Evolutionary conservation across 92 coral and sea anemone genomes (phyloP), one percentile per base, ranked within the genome.

Genomic region (Heliopora coerulea): DNA sequence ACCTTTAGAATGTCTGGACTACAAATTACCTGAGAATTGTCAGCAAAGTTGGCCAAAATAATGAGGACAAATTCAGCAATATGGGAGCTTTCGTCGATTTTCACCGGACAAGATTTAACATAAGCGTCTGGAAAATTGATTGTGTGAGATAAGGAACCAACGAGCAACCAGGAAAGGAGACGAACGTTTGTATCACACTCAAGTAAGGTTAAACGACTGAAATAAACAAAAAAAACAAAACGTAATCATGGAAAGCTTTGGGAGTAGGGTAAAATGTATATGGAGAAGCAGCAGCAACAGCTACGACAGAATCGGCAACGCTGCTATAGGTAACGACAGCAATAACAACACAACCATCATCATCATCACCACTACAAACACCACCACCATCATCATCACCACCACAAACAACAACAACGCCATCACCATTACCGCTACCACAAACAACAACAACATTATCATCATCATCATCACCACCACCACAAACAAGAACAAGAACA

Each of bases 141-240:
- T 26, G 88, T 73, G 69, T 93, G 98, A 59, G 98, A 87, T 76
- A 93, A 79, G 56, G 98, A 93, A 26, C 98, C 98, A 74, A 90
- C 92, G 14, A 93, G 81, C 62, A 93, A 76, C 98, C 97, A 92
- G 27, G 96, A 85, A 75, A 92, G 83, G 59, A 92, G 91, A 25
- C 97, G 89, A 67, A 92, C 90, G 78, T 89, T 88, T 30, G 91
- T 85, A 76, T 89, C 96, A 72, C 97, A 89, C 57, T 92, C 97
- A 27, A 79, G 85, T 15, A 92, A 82, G 75, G 57, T 28, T 21
- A 79, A 30, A 68, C 66, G 49, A 31, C 59, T 59, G 48, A 37
- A 11, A 37, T 4, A 37, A 37, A 37, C 4, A 4, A 37, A 37
- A 23, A 17, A 50, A 23, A 50, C 17, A 5, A 17, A 50, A 5